Percentiles rank a stretch among this genome's conserved stretches.
phyloP scores from a whole-genome alignment of 2,797 vertebrate genomes.

The Danionella dracula region DNA sequence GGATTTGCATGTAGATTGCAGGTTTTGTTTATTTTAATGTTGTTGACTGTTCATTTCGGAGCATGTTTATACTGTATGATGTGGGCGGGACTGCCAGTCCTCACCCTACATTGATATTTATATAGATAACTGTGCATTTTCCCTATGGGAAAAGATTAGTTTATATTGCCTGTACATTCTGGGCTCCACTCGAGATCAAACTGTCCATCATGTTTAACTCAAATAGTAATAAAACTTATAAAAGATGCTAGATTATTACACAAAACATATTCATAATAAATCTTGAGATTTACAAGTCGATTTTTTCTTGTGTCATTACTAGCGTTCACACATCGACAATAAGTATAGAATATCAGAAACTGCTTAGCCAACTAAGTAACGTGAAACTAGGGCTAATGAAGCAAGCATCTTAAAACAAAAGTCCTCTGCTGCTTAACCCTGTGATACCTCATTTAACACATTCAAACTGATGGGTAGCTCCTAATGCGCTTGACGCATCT shows the following conservation, averaged over 20 bases:
- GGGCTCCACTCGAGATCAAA: constrained; percentile 81
- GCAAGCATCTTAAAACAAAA: neutral
- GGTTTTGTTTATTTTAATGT: constrained; percentile 58
- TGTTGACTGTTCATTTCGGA: constrained; percentile 57
- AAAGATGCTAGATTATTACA: constrained; percentile 65
- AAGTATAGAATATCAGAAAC: neutral
- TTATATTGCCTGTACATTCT: constrained; percentile 82
- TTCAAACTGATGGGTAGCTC: neutral
- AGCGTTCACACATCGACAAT: too few relatives aligned
- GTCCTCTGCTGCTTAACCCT: neutral
- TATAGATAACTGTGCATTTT: constrained; percentile 79
- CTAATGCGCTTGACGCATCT: constrained; percentile 67
- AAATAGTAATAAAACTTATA: constrained; percentile 67
- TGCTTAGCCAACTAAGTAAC: neutral
- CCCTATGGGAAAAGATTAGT: constrained; percentile 93
- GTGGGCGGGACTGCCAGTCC: constrained; percentile 76
- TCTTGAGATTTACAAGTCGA: constrained; percentile 74
- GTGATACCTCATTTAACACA: neutral
- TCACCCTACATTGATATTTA: constrained; percentile 83
- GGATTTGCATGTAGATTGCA: constrained; percentile 84
- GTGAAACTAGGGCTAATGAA: neutral
- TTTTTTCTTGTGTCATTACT: constrained; percentile 22
- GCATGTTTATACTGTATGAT: constrained; percentile 79
- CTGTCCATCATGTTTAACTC: constrained; percentile 75
- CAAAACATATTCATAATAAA: constrained; percentile 75